Conservation (phyloP, 1,140 invertebrate species). For the Polypedilum pembai region DNA sequence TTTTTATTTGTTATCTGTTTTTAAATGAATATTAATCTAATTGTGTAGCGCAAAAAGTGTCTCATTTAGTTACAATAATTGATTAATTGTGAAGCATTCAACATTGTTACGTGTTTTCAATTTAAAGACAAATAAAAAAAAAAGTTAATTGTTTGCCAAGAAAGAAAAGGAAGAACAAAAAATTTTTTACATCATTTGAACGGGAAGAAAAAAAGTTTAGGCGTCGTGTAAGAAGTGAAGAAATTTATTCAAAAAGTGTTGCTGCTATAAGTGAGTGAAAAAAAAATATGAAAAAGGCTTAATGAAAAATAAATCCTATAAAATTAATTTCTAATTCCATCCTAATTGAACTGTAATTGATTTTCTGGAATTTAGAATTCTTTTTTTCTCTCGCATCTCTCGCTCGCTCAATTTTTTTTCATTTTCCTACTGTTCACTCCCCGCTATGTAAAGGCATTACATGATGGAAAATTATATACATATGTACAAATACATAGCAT, state of each 20-base stretch:
- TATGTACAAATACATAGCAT: background rate
- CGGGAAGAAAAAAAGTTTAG: background rate
- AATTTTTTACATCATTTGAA: background rate
- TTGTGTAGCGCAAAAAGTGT: constrained; percentile 17
- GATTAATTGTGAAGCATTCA: constrained; percentile 5
- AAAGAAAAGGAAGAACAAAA: background rate
- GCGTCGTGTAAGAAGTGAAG: background rate
- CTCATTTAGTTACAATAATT: constrained; percentile 10
- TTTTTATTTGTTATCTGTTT: constrained; percentile 19
- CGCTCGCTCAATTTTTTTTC: background rate
- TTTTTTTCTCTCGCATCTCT: background rate
- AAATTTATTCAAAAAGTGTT: background rate
- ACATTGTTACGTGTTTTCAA: constrained; percentile 18
- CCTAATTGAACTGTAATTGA: constrained; percentile 27
- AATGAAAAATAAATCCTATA: constrained; percentile 21
- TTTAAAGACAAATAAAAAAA: background rate
- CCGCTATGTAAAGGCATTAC: background rate
- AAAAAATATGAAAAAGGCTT: background rate
- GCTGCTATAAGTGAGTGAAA: background rate
- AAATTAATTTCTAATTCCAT: constrained; percentile 26
- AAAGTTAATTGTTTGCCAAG: constrained; percentile 18
- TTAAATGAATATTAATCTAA: constrained; percentile 20
- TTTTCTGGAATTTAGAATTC: constrained; percentile 5
- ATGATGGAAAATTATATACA: background rate
- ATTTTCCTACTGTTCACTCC: constrained; percentile 2